Conservation (phyloP, 2,888 invertebrate genomes). For the Pomacea canaliculata region DNA sequence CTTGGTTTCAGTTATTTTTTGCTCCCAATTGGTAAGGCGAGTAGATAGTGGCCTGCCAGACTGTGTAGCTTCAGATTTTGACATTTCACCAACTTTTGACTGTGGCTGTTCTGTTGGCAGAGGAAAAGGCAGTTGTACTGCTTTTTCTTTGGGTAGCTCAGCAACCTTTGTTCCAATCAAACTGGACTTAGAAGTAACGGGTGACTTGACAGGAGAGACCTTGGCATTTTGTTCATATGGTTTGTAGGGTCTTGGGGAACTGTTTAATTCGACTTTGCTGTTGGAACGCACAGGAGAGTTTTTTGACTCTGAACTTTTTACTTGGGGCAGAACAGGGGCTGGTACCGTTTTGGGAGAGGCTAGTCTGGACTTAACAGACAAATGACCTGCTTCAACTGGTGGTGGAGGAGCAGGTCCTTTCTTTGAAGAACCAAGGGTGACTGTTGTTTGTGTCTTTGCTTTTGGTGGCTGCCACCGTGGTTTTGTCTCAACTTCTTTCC, state of each 20-base stretch:
- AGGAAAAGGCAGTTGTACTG: neutral
- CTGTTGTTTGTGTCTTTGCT: conserved; percentile 8
- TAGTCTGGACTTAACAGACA: conserved; percentile 8
- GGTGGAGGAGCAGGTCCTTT: conserved; percentile 38
- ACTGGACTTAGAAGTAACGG: conserved; percentile 14
- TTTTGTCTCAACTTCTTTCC: conserved; percentile 60
- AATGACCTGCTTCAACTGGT: conserved; percentile 31
- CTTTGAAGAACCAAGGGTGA: conserved; percentile 29
- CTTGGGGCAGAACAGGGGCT: conserved; percentile 27
- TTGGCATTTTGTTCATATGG: conserved; percentile 8
- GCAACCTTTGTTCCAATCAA: neutral
- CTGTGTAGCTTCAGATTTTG: conserved; percentile 40
- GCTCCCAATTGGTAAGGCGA: conserved; percentile 59
- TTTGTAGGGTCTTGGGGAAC: conserved; percentile 34
- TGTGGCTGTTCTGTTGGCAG: neutral
- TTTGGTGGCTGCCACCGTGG: conserved; percentile 62
- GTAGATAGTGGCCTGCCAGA: conserved; percentile 55
- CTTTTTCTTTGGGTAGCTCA: neutral
- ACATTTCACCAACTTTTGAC: conserved; percentile 43
- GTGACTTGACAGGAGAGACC: conserved; percentile 21
- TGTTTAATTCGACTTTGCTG: conserved; percentile 34
- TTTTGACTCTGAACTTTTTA: conserved; percentile 18
- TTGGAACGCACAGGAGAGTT: neutral
- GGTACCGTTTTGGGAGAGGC: conserved; percentile 4
- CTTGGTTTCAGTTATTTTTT: conserved; percentile 43